Percentiles rank a stretch among this genome's conserved stretches.
These are phyloP conservation scores for Haemorhous mexicanus DNA, from an alignment of 2,113 vertebrate genomes.

Conservation along the genomic window DNA sequence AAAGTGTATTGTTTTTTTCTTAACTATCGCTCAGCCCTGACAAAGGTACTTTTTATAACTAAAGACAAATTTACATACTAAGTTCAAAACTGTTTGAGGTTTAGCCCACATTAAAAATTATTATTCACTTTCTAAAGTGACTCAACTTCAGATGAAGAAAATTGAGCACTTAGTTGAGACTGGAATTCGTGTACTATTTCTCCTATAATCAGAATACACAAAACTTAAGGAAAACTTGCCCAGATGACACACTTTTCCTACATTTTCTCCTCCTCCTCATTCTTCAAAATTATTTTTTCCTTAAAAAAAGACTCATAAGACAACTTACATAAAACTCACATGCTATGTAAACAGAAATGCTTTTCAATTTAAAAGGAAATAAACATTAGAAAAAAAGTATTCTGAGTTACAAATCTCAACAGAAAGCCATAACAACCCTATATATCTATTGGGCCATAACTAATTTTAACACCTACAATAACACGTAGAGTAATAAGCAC, in stretches of 20 bases:
- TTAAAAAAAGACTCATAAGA: not conserved
- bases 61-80: constrained; percentile 13
- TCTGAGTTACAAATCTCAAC: not conserved
- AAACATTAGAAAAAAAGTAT: not conserved
- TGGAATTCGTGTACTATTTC: not conserved
- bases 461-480: not conserved
- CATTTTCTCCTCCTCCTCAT: not conserved
- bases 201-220: not conserved
- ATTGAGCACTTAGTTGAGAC: not conserved
- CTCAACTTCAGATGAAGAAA: not conserved
- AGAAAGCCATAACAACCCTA: not conserved
- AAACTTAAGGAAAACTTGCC: not conserved
- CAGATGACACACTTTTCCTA: not conserved
- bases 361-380: not conserved
- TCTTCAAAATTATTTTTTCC: not conserved
- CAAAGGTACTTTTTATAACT: not conserved
- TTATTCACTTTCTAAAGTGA: constrained; percentile 16
- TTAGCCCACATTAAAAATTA: constrained; percentile 35
- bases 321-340: not conserved
- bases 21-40: not conserved
- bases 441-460: not conserved
- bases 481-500: not conserved
- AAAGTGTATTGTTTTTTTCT: not conserved
- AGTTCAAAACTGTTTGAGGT: not conserved
- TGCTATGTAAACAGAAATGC: not conserved